Percentiles rank a stretch among this genome's conserved stretches.
Evolutionary conservation across 2,113 vertebrate genomes (phyloP).

Genomic region (Etheostoma spectabile): DNA sequence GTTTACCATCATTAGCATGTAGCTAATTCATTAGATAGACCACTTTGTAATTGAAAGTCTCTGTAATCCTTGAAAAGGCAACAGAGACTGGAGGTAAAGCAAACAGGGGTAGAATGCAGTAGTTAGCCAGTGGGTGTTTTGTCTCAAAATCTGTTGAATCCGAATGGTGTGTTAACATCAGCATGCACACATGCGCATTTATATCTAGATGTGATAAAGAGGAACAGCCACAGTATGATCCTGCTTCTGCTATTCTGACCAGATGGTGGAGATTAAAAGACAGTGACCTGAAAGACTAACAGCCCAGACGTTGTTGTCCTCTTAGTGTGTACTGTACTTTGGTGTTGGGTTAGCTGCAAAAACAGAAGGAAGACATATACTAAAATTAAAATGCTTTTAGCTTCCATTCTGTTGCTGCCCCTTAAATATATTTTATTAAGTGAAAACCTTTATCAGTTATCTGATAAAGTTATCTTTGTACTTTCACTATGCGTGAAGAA

Average conservation of each 20-base stretch:
- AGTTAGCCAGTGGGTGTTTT: background rate
- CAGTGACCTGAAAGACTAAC: background rate
- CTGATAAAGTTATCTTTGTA: too few species aligned
- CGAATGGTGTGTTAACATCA: background rate
- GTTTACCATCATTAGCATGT: background rate
- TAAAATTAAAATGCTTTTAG: background rate
- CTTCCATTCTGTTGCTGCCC: background rate
- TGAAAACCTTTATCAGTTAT: background rate
- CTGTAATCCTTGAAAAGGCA: background rate
- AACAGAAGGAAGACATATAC: background rate
- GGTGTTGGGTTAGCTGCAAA: background rate
- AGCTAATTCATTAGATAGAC: background rate
- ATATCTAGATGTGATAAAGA: slow-evolving; percentile 14
- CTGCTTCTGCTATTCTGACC: slow-evolving; percentile 4
- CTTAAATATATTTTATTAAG: background rate
- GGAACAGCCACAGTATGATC: background rate
- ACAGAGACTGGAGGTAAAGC: background rate
- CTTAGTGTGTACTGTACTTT: background rate
- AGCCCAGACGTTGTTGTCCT: background rate
- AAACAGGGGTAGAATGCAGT: background rate
- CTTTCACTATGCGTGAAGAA: background rate
- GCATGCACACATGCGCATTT: background rate
- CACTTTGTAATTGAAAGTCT: background rate
- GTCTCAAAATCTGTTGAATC: slow-evolving; percentile 22
- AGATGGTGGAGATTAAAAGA: slow-evolving; percentile 29